phyloP scores from a whole-genome alignment of 2,113 vertebrate species.

The Argyrosomus japonicus region DNA sequence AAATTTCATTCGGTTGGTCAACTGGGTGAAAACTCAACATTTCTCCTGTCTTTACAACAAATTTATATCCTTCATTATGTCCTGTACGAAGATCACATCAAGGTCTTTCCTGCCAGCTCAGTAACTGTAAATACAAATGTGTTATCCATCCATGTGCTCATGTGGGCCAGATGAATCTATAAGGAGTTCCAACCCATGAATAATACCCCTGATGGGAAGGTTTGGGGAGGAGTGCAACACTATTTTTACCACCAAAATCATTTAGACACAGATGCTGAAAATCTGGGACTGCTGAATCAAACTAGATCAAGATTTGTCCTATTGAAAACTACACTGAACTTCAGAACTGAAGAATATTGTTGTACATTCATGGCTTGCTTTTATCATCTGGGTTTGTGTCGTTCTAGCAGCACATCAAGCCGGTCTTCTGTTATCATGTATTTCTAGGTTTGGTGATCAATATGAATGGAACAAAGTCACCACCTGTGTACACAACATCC shows the following conservation, averaged over 20 bases:
- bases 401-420: background rate
- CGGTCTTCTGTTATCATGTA: constrained; percentile 9
- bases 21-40: no score
- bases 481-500: constrained; percentile 99
- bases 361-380: background rate
- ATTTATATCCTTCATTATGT: background rate
- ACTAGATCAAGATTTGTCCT: background rate
- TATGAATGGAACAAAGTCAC: constrained; percentile 99
- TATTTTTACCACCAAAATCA: constrained; percentile 27
- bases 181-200: background rate
- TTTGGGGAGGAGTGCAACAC: background rate
- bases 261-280: constrained; percentile 12
- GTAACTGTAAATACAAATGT: background rate
- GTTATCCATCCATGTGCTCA: background rate
- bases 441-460: constrained; percentile 92
- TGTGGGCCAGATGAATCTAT: constrained; percentile 11
- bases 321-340: background rate
- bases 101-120: background rate
- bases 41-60: no score
- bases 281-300: background rate
- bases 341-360: background rate
- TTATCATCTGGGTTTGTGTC: background rate
- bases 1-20: no score
- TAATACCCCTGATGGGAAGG: background rate
- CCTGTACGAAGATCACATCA: background rate